Percentiles rank a stretch among this genome's conserved stretches.
Conservation (phyloP, 2,113 vertebrate species). For the Fregetta grallaria region DNA sequence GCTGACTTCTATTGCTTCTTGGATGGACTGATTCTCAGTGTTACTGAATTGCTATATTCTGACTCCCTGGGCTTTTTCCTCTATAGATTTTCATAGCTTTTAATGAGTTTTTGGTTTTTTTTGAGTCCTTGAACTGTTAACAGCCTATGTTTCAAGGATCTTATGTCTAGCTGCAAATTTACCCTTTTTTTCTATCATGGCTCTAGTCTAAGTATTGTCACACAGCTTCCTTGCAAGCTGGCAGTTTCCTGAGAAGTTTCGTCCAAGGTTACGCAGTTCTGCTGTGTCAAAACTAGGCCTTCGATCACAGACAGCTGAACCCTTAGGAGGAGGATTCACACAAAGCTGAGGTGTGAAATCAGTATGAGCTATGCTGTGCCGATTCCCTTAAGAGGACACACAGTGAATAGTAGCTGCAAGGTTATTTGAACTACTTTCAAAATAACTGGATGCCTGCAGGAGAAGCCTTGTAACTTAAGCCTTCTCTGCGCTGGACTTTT, state of each 20-base stretch:
- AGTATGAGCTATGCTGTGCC: background rate
- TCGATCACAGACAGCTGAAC: background rate
- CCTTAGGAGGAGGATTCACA: background rate
- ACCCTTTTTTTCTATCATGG: background rate
- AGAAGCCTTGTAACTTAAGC: background rate
- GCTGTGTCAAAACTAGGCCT: constrained; percentile 8
- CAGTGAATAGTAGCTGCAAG: background rate
- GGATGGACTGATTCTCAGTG: background rate
- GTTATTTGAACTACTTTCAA: constrained; percentile 6
- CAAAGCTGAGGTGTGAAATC: constrained; percentile 23
- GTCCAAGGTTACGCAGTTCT: background rate
- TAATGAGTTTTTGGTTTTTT: background rate
- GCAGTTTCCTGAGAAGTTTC: background rate
- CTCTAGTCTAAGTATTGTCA: background rate
- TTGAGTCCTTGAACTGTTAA: background rate
- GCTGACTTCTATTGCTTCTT: background rate
- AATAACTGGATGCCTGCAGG: background rate
- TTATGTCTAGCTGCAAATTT: background rate
- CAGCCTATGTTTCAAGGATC: background rate
- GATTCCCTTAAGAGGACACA: background rate
- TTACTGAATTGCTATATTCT: background rate
- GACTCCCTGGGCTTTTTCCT: background rate
- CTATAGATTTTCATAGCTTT: background rate
- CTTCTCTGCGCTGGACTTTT: background rate
- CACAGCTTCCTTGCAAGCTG: constrained; percentile 1